A percentile compares a stretch with the other conserved stretches of the same genome.
These are phyloP conservation scores for Coelopa pilipes DNA, from an alignment of 2,888 invertebrate species.

Conservation along the genomic window DNA sequence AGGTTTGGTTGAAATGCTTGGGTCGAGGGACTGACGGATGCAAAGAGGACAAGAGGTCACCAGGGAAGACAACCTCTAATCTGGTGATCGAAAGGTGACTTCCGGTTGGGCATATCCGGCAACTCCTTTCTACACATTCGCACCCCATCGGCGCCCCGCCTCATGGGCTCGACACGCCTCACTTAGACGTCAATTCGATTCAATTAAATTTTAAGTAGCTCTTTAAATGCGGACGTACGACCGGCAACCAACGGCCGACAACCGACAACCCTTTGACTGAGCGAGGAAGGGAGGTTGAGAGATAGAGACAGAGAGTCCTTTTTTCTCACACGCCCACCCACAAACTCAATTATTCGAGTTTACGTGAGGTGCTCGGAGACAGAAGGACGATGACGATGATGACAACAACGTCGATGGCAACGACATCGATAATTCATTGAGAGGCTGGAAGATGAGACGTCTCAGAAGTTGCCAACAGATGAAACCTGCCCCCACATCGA, in stretches of 20 bases:
- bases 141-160: not conserved
- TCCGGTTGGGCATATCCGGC: not conserved
- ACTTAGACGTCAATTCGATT: slow-evolving; percentile 20
- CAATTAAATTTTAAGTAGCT: slow-evolving; percentile 26
- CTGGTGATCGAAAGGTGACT: not conserved
- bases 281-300: not conserved
- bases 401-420: slow-evolving; percentile 10
- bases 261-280: not conserved
- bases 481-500: not conserved
- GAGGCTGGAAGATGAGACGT: slow-evolving; percentile 14
- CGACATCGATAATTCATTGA: slow-evolving; percentile 28
- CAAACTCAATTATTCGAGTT: slow-evolving; percentile 22
- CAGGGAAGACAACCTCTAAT: too few relatives aligned
- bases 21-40: too few relatives aligned
- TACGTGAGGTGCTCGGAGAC: not conserved
- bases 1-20: too few relatives aligned
- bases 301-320: not conserved
- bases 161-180: not conserved
- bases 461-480: slow-evolving; percentile 25
- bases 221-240: not conserved
- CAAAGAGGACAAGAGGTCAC: too few relatives aligned
- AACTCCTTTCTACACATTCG: too few relatives aligned
- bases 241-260: too few relatives aligned
- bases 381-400: not conserved
- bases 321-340: slow-evolving; percentile 20